Evolutionary conservation across 92 coral and sea anemone genomes (phyloP), one percentile per base, ranked within the genome.

Genomic region (Galaxea fascicularis): DNA sequence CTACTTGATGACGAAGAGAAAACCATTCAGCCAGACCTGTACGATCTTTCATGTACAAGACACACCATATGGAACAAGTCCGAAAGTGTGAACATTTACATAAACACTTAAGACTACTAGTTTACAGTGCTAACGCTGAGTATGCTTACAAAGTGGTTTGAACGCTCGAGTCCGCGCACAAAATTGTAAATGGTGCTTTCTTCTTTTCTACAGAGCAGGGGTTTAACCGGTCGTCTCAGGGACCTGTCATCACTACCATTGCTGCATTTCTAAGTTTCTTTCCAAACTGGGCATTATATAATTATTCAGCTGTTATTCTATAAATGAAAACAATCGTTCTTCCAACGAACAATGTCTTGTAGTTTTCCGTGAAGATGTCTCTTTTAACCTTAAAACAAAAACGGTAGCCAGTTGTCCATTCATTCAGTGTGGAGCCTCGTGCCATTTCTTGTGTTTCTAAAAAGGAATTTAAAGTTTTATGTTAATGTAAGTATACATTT

Each of bases 401-500:
- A 24, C 28, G 5, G 26, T 3, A 10, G 18, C 10, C 8, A 65
- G 28, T 65, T 51, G 65, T 64, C 47, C 30, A 4, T 12, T 47
- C 65, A 66, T 51, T 35, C 60, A 51, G 16, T 13, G 5, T 31
- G 84, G 84, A 18, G 84, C 69, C 47, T 79, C 84, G 51, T 51
- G 27, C 53, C 62, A 51, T 79, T 26, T 79, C 65, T 29, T 53
- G 58, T 79, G 46, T 52, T 66, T 79, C 84, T 79, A 29, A 5
- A 65, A 49, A 29, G 14, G 10, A 65, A 65, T 30, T 27, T 0
- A 0, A 14, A 12, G 10, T 20, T 10, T 46, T 26, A 62, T 62
- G 22, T 24, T 10, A 62, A 25, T 16, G 24, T 20, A 16, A 16
- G 22, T 56, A 56, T 17, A 16, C 8, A 16, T 15, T 56, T 56